Base-by-base conservation (phyloP, 2,888 invertebrate genomes). In the Drosophila nigritarsus region DNA sequence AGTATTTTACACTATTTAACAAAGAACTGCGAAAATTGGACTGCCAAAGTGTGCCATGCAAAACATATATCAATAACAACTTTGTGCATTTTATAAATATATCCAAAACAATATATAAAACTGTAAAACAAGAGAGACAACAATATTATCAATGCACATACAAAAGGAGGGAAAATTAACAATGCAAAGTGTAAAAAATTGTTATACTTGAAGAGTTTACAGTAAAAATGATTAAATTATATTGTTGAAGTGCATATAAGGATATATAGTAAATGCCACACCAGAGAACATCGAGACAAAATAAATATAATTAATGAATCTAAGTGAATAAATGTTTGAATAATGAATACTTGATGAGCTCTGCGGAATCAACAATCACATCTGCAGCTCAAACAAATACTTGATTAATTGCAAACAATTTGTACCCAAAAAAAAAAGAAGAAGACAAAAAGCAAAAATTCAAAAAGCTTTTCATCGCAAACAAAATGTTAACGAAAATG, bases 401-500 rank as follows among this genome's bases (percentile, higher is more conserved):
- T 45, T 45, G 45, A 45, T 45, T 15, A 45, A 45, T 24, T 24
- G 38, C 40, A 30, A 49, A 48, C 3, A 13, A 36, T 29, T 24
- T 34, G 11, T 27, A n/a, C 3, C n/a, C 1, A 9, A 49, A 34
- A 29, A 54, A 50, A 15, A 1, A 40, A 20, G 13, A 11, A 15
- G 2, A 40, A 20, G 13, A 11, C 2, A 7, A 36, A 54, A 45
- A 20, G 2, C 42, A 5, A 42, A 42, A 11, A 42, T 20, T 7
- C 15, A 9, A 24, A 53, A 54, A 38, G 54, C 45, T 58, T 58
- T 27, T 15, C 18, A 34, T 66, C 36, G 53, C 68, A 67, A 67
- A 40, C 32, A n/a, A 49, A 55, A 55, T 20, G 30, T 36, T 27
- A 49, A 49, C 40, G 55, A 56, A 73, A 65, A 69, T 48, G 61